Evolutionary conservation across 2,113 vertebrate species (phyloP), one percentile per base, ranked within the genome.

Genomic region (Irena cyanogastra): DNA sequence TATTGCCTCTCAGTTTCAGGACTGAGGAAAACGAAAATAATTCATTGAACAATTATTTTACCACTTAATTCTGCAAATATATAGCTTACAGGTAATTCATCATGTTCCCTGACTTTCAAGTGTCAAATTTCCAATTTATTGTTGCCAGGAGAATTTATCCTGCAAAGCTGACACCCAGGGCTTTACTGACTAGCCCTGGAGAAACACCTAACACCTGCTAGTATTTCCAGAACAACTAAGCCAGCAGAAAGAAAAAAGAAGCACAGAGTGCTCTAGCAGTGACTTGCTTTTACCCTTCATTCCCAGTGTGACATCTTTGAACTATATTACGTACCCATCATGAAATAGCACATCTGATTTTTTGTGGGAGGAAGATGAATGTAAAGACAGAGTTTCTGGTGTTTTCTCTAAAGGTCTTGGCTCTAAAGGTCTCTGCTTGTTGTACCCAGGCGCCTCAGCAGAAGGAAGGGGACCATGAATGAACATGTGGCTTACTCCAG

Each of bases 1-100:
- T 92, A 87, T 63, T 93, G 56, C 35, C 53, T 85, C 78, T 88
- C 26, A 74, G 72, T 96, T 96, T 83, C 39, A 88, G 37, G 74
- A 91, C 22, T 90, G 47, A 53, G 61, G 76, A 93, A 91, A 93
- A 79, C 41, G 16, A 54, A 88, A 93, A 45, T 90, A 93, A 85
- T 89, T 95, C 30, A 86, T 12, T 53, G 21, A 83, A 47, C 33
- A 72, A 28, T 88, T 91, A 21, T 80, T 70, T 42, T 39, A 70
- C 63, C 28, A 35, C 27, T 81, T 39, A 4, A 19, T 90, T 22
- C 28, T 61, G 30, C 56, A 93, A 49, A 57, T 74, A 84, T 23
- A 27, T 72, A 57, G 23, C 79, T 96, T 92, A 35, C 11, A 27
- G 56, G 39, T 47, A 54, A 89, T 84, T 87, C 5, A 41, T 37